Conservation (phyloP, 2,113 vertebrate genomes). For the Desmodus rotundus region DNA sequence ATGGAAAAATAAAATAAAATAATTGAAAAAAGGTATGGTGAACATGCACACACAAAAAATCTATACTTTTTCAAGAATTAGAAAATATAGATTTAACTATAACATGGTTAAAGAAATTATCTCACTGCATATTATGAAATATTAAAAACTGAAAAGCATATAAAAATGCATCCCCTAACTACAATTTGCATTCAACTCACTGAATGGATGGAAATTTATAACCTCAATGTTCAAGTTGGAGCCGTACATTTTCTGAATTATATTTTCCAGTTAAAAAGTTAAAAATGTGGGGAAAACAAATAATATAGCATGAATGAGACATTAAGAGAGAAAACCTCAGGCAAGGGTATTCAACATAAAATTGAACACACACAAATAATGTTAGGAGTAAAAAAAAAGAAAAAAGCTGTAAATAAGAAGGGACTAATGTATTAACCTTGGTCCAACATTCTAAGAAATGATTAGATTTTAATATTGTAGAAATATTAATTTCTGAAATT, state of each 20-base stretch:
- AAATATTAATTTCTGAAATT: neutral
- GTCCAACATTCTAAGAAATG: neutral
- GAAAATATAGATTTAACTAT: neutral
- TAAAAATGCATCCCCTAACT: neutral
- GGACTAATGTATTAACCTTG: neutral
- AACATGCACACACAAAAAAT: neutral
- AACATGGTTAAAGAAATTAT: neutral
- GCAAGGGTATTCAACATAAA: neutral
- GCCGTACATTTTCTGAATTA: neutral
- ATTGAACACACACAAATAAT: neutral
- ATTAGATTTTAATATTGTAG: neutral
- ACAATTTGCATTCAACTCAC: neutral
- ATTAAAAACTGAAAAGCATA: neutral
- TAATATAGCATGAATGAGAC: neutral
- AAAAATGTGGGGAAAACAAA: neutral
- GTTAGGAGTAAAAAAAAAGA: neutral
- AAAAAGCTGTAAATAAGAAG: neutral
- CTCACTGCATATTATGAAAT: neutral
- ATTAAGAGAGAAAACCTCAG: neutral
- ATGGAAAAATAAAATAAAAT: too few species aligned
- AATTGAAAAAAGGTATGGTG: too few species aligned
- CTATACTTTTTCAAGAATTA: neutral
- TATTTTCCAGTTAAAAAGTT: neutral
- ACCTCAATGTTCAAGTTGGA: neutral
- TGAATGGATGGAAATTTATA: neutral